Percentiles rank a stretch among this genome's conserved stretches.
phyloP scores from a whole-genome alignment of 2,797 vertebrate genomes.

The Rachycentron canadum region DNA sequence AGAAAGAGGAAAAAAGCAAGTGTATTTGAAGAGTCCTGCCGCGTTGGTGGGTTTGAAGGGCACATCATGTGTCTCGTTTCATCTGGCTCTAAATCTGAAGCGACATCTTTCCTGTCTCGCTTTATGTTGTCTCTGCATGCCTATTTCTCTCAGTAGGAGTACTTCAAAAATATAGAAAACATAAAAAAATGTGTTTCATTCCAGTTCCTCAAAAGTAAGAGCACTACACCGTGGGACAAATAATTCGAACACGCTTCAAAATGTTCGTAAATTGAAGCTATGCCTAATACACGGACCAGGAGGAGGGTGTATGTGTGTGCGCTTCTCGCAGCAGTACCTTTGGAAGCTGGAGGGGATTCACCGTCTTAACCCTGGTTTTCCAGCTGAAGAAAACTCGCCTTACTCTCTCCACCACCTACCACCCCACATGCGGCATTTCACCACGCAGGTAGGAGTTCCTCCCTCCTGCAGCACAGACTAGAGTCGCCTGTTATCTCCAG shows the following conservation, averaged over 20 bases:
- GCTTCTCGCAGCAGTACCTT: not conserved
- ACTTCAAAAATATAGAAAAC: conserved; percentile 36
- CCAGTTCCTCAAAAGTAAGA: conserved; percentile 9
- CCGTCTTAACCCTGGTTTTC: conserved; percentile 41
- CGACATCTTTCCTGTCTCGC: conserved; percentile 46
- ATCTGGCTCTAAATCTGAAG: conserved; percentile 64
- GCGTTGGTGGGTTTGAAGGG: conserved; percentile 63
- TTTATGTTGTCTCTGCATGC: conserved; percentile 43
- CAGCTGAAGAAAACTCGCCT: conserved; percentile 21
- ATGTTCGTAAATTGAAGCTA: conserved; percentile 10
- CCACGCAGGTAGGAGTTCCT: conserved; percentile 56
- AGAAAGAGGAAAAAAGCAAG: conserved; percentile 47
- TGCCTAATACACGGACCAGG: conserved; percentile 12
- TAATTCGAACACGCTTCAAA: not conserved
- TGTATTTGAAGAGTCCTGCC: conserved; percentile 69
- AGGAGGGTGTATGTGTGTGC: no score
- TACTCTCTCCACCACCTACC: conserved; percentile 25
- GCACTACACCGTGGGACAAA: conserved; percentile 14
- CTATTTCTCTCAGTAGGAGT: conserved; percentile 34
- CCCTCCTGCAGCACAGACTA: conserved; percentile 23
- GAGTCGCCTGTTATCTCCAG: conserved; percentile 67
- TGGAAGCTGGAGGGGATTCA: conserved; percentile 3
- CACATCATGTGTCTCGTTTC: conserved; percentile 68
- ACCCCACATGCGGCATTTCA: conserved; percentile 51
- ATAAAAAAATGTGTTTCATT: conserved; percentile 31